Conservation (phyloP, 1,140 invertebrate species). For the Maconellicoccus hirsutus region DNA sequence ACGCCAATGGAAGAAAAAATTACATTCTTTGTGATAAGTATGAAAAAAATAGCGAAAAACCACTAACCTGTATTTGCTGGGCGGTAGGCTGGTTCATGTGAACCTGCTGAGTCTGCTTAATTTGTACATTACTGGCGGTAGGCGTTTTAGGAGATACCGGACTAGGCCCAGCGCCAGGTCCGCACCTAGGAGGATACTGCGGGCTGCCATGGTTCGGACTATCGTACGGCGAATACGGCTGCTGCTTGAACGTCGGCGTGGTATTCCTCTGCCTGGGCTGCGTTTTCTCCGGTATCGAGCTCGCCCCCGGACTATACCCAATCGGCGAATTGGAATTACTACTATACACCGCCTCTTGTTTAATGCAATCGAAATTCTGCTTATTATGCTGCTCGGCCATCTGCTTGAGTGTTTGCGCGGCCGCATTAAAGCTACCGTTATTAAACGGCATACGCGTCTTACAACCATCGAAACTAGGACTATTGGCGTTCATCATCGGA, state of each 20-base stretch:
- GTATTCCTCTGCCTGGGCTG: background rate
- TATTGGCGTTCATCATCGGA: background rate
- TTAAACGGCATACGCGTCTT: background rate
- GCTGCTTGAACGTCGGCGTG: background rate
- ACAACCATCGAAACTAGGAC: background rate
- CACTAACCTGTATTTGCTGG: background rate
- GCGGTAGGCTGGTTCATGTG: background rate
- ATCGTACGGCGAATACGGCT: slow-evolving; percentile 7
- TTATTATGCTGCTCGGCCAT: slow-evolving; percentile 8
- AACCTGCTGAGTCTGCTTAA: background rate
- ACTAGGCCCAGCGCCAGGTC: background rate
- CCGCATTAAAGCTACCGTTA: background rate
- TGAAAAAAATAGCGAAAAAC: background rate
- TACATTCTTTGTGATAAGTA: too few relatives aligned
- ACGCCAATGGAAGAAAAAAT: too few relatives aligned
- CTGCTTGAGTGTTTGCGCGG: background rate
- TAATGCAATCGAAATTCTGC: background rate
- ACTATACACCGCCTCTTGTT: background rate
- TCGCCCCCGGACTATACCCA: background rate
- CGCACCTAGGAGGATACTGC: background rate
- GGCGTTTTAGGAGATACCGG: background rate
- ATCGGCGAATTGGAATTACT: background rate
- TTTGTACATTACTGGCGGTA: background rate
- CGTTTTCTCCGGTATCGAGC: background rate
- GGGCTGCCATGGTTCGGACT: background rate